Evolutionary conservation across 2,797 vertebrate species (phyloP), one percentile per base, ranked within the genome.

Genomic region (Esox lucius): DNA sequence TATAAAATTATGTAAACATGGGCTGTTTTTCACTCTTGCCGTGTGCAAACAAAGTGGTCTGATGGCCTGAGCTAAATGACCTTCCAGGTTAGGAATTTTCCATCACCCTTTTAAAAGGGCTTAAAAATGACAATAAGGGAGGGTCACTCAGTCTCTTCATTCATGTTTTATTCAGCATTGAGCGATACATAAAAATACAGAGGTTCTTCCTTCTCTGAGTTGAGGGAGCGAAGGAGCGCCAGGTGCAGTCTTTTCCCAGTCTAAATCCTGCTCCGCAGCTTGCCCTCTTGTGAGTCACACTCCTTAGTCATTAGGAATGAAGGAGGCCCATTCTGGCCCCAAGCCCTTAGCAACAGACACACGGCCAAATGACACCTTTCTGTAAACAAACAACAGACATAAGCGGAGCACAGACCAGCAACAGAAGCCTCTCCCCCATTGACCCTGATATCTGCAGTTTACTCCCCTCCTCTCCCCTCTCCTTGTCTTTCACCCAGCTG

Each of bases 371-470:
- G 90, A 90, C 90, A 92, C 85, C 89, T 88, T 91, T 84, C 86
- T 91, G 90, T 90, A 91, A 93, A 93, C 92, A 93, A 89, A 91
- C 82, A 89, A 87, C 89, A 88, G 79, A 80, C 28, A 46, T 42
- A 42, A 42, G 39, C 39, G 39, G 39, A 42, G 39, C 2, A 42
- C 39, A 42, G 39, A 42, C 39, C 39, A 61, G 70, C 66, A 62
- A 39, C 56, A 49, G 75, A 66, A 64, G 56, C 81, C 79, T 70
- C 77, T 77, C 71, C 76, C 85, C 82, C 74, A 78, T 81, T 81
- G 80, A 86, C 84, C 81, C 80, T 81, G 84, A 88, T 81, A 84
- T 73, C 77, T 82, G 81, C 85, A 65, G 78, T 83, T 7, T n/a
- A 46, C 80, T 71, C 80, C 86, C 79, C 76, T 86, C 80, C 73